These are phyloP conservation scores for Enteromius afrohamiltoni DNA, from an alignment of 2,797 vertebrate genomes.

Conservation along the genomic window DNA sequence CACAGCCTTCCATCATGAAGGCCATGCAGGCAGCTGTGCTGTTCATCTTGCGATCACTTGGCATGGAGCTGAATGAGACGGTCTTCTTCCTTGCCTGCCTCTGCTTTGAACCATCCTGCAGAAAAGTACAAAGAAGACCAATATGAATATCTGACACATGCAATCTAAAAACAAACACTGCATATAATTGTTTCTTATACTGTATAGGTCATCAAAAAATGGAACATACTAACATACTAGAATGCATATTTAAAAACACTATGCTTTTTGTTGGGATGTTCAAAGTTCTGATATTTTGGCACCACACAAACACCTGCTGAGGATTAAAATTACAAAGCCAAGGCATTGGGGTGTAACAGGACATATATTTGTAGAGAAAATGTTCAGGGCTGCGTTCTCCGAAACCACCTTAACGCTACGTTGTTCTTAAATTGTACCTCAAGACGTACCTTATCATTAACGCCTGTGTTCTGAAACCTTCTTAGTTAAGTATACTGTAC, in stretches of 20 bases:
- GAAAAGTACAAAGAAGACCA: constrained; percentile 5
- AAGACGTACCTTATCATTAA: too few species aligned
- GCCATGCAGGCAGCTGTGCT: constrained; percentile 93
- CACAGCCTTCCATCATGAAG: constrained; percentile 93
- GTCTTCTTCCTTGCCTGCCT: constrained; percentile 89
- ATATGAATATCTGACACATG: constrained; percentile 9
- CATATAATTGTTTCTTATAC: neutral
- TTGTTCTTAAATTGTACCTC: too few species aligned
- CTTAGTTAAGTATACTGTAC: too few species aligned
- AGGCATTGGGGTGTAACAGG: neutral
- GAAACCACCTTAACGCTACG: too few species aligned
- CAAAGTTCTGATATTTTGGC: neutral
- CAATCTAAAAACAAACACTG: constrained; percentile 18
- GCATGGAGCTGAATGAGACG: constrained; percentile 93
- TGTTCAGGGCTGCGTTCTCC: too few species aligned
- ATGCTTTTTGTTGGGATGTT: neutral
- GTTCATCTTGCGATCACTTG: constrained; percentile 90
- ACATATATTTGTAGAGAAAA: neutral
- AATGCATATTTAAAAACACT: neutral
- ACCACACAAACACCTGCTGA: neutral
- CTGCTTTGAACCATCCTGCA: constrained; percentile 87
- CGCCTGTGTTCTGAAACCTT: too few species aligned
- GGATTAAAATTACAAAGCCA: neutral
- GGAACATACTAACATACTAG: neutral
- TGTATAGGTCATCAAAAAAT: neutral